Conservation (phyloP, 1,140 invertebrate genomes). For the Drosophila repleta region DNA sequence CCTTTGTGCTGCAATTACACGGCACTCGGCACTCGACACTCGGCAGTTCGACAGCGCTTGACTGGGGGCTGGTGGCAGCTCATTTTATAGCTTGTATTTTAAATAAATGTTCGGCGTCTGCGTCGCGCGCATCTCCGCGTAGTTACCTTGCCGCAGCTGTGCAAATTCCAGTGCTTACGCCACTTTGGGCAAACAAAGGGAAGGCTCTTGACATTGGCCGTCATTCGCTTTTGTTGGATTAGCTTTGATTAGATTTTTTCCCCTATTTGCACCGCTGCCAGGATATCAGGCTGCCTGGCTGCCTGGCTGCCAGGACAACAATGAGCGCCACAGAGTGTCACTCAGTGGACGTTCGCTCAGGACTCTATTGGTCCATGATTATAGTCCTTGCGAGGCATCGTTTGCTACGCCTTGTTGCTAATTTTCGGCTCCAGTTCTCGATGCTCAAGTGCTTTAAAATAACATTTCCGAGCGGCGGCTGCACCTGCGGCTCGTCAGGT, state of each 20-base stretch:
- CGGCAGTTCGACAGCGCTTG: constrained; percentile 47
- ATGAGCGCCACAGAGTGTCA: constrained; percentile 57
- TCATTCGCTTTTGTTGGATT: constrained; percentile 81
- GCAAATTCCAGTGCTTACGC: constrained; percentile 75
- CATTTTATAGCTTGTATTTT: constrained; percentile 83
- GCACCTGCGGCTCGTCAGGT: constrained; percentile 62
- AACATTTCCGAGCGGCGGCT: constrained; percentile 79
- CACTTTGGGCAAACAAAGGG: constrained; percentile 76
- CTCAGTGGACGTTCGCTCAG: constrained; percentile 38
- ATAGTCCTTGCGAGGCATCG: constrained; percentile 49
- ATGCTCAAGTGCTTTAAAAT: constrained; percentile 72
- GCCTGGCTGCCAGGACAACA: constrained; percentile 18
- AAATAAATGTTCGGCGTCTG: constrained; percentile 65
- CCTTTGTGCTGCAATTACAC: constrained; percentile 78
- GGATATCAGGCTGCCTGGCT: constrained; percentile 1
- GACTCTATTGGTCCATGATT: constrained; percentile 75
- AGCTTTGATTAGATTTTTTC: constrained; percentile 82
- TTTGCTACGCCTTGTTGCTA: constrained; percentile 43
- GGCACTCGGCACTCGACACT: constrained; percentile 73
- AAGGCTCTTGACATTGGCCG: constrained; percentile 69
- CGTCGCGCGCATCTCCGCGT: constrained; percentile 28
- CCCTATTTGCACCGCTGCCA: constrained; percentile 45
- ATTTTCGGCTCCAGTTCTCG: constrained; percentile 44
- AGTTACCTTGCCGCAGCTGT: constrained; percentile 46
- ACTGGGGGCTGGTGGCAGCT: constrained; percentile 41